A percentile compares a stretch with the other conserved stretches of the same genome.
Conservation (phyloP, 2,888 invertebrate genomes). For the Campopleginae sp. region DNA sequence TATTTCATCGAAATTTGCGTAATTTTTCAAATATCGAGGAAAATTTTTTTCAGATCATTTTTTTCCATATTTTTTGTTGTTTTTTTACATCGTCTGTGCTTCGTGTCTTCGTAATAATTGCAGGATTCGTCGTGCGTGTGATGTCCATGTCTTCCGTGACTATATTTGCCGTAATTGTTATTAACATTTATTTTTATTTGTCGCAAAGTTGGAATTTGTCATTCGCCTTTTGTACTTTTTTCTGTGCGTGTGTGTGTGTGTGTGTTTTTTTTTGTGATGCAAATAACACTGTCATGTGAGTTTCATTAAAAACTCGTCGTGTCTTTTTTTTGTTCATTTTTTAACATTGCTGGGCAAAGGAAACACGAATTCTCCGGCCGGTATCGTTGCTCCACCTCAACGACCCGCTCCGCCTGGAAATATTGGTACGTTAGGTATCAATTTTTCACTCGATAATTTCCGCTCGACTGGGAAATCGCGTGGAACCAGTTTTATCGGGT, state of each 20-base stretch:
- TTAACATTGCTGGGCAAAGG: constrained; percentile 81
- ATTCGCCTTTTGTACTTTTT: constrained; percentile 1
- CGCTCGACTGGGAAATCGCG: constrained; percentile 1
- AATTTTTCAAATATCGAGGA: too few relatives aligned
- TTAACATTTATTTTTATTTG: neutral
- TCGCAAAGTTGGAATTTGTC: neutral
- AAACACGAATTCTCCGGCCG: constrained; percentile 75
- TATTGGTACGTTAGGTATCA: constrained; percentile 80
- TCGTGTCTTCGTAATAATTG: constrained; percentile 17
- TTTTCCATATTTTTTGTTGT: neutral
- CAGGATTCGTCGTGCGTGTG: constrained; percentile 12
- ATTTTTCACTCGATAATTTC: constrained; percentile 9
- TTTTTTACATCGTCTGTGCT: neutral
- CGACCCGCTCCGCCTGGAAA: constrained; percentile 83
- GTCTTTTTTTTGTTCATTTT: constrained; percentile 28
- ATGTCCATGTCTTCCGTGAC: constrained; percentile 10
- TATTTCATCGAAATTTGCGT: too few relatives aligned
- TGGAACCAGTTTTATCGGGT: neutral
- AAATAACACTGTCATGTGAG: neutral
- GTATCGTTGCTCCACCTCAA: constrained; percentile 78
- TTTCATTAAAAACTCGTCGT: constrained; percentile 48
- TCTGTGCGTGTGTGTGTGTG: neutral
- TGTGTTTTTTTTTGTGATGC: neutral
- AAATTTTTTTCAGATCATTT: neutral
- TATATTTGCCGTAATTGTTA: constrained; percentile 27